Evolutionary conservation across 2,888 invertebrate genomes (phyloP), one percentile per base, ranked within the genome.

Genomic region (Drosophila antonietae): DNA sequence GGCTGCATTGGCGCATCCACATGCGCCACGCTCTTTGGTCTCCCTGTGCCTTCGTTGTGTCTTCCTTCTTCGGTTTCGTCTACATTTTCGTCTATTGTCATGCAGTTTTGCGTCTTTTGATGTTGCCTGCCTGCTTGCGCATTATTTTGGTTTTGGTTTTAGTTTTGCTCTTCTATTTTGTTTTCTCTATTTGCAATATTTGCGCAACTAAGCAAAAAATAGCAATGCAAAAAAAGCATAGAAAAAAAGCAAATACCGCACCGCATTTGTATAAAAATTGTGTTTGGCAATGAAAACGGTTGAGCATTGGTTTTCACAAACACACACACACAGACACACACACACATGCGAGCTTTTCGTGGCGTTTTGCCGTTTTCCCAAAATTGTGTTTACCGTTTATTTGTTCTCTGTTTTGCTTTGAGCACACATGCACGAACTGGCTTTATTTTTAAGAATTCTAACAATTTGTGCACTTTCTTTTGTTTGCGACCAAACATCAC

Each of bases 391-490:
- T 39, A 10, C 23, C 5, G 35, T 58, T 78, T 31, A 31, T 31
- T 55, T 33, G 14, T 18, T 6, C 14, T 18, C 28, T 73, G 52
- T 74, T 81, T 78, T 81, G 69, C 37, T 53, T 63, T 60, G 46
- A 53, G 52, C 71, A 51, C 73, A 62, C 60, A 66, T 61, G 72
- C 78, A 70, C 69, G 47, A 73, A 66, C 49, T 71, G 72, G 53
- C 67, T 78, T 61, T 76, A 60, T 76, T 77, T 75, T 56, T 49
- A 69, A 80, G 74, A 85, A 85, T 88, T 81, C 88, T 43, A 88
- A 88, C 85, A 75, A 88, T 85, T 85, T 83, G 75, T 85, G 85
- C 85, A 85, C 88, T 85, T 85, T 88, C 85, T 83, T 88, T 85
- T 85, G 88, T 88, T 85, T 85, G 88, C 75, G 74, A 73, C 75